Conservation (phyloP, 2,113 vertebrate genomes). For the Rhombomys opimus region DNA sequence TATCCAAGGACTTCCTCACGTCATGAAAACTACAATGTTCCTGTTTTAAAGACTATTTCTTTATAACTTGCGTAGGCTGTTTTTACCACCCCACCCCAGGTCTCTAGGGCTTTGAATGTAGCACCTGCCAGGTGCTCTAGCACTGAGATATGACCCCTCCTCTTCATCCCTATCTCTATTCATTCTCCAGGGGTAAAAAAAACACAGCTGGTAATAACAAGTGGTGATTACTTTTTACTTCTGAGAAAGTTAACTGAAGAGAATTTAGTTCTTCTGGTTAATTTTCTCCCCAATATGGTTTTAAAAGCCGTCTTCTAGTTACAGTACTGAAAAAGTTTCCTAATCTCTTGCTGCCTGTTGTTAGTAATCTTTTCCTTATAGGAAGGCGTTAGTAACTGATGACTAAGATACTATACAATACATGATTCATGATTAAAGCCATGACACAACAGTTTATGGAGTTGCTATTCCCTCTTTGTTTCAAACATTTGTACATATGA, state of each 20-base stretch:
- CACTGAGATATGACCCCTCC: not conserved
- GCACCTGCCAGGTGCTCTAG: not conserved
- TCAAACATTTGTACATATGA: conserved; percentile 68
- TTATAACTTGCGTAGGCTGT: conserved; percentile 26
- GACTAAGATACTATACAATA: conserved; percentile 74
- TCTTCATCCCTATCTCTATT: not conserved
- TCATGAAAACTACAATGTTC: not conserved
- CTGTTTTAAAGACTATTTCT: conserved; percentile 6
- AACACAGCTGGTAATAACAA: conserved; percentile 9
- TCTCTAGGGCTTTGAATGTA: not conserved
- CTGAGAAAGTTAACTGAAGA: conserved; percentile 50
- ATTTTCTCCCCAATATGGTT: not conserved
- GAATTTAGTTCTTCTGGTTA: conserved; percentile 18
- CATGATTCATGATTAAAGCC: conserved; percentile 67
- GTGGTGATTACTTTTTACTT: conserved; percentile 29
- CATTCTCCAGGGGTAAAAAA: not conserved
- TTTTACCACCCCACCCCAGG: not conserved
- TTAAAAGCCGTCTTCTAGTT: conserved; percentile 53
- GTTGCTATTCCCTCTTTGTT: conserved; percentile 69
- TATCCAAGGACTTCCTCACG: not conserved
- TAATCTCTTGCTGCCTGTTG: conserved; percentile 51
- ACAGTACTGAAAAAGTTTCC: conserved; percentile 61
- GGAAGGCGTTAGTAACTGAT: conserved; percentile 78
- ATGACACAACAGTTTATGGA: conserved; percentile 75
- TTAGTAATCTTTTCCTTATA: conserved; percentile 78